Evolutionary conservation across 1,140 invertebrate species (phyloP).

Genomic region (Mamestra configurata): DNA sequence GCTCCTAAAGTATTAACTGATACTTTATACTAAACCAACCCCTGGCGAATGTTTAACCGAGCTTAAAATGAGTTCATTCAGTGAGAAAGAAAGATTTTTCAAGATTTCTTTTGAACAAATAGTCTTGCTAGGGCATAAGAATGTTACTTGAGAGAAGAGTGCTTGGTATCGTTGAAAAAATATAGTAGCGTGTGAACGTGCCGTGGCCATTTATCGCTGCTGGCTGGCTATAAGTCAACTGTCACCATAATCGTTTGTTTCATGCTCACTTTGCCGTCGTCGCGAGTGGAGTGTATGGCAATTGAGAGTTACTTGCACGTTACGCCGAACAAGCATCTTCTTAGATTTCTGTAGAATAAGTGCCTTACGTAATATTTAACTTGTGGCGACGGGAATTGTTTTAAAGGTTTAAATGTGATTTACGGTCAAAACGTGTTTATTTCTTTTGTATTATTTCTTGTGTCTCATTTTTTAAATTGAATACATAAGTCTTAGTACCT

Average conservation of each 20-base stretch:
- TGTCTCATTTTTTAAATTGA: too few relatives aligned
- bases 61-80: conserved; percentile 38
- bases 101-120: conserved; percentile 4
- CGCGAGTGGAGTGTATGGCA: conserved; percentile 40
- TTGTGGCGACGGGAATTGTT: conserved; percentile 8
- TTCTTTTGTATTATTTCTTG: not conserved
- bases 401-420: not conserved
- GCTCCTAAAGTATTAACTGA: conserved; percentile 45
- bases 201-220: conserved; percentile 61
- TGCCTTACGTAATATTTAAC: conserved; percentile 7
- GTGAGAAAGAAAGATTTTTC: not conserved
- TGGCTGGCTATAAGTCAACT: conserved; percentile 61
- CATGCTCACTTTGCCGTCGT: conserved; percentile 55
- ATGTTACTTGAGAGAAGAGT: not conserved
- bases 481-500: too few relatives aligned
- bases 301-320: conserved; percentile 46
- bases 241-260: conserved; percentile 66
- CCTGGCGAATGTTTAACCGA: conserved; percentile 34
- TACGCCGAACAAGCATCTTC: conserved; percentile 32
- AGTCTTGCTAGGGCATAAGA: conserved; percentile 4
- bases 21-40: conserved; percentile 45
- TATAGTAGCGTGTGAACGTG: conserved; percentile 52
- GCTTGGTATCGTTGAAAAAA: conserved; percentile 30
- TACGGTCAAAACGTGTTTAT: not conserved
- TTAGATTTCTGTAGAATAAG: conserved; percentile 31